Base-by-base conservation (phyloP, 1,140 invertebrate genomes). In the Coelopa frigida region DNA sequence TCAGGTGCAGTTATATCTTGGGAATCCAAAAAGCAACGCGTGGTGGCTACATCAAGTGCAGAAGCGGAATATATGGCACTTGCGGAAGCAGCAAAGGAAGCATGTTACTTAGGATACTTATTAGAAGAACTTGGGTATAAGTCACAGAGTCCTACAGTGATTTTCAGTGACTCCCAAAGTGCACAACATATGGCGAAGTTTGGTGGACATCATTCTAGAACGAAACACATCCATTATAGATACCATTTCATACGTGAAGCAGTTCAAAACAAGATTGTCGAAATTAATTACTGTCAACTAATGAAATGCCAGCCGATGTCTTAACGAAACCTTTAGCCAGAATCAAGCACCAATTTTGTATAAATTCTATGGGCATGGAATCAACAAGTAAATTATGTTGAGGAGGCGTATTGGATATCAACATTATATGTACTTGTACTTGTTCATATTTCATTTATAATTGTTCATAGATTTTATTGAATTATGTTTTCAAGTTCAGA, bases 381-480 rank as follows among this genome's bases (percentile, higher is more conserved):
- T 4, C 14, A 12, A 18, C 14, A 44, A 44, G 22, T 6, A 12
- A 33, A 18, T 40, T 12, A 26, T 29, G 29, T 44, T 44, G 29
- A 44, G 27, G 42, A 41, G 42, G 29, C 27, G 42, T 44, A 10
- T 27, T 43, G n/a, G n/a, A n/a, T n/a, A n/a, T n/a, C n/a, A n/a
- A n/a, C n/a, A n/a, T n/a, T n/a, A n/a, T n/a, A n/a, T n/a, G n/a
- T n/a, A n/a, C n/a, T n/a, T n/a, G n/a, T n/a, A n/a, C n/a, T n/a
- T n/a, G n/a, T n/a, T n/a, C n/a, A n/a, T n/a, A n/a, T n/a, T n/a
- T n/a, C n/a, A n/a, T n/a, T n/a, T n/a, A n/a, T n/a, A n/a, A n/a
- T n/a, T n/a, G n/a, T n/a, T n/a, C n/a, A n/a, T n/a, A n/a, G n/a
- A n/a, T n/a, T n/a, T n/a, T n/a, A n/a, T n/a, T n/a, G n/a, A n/a